Evolutionary conservation across 2,888 invertebrate species (phyloP), one percentile per base, ranked within the genome.

Genomic region (Euplagia quadripunctaria): DNA sequence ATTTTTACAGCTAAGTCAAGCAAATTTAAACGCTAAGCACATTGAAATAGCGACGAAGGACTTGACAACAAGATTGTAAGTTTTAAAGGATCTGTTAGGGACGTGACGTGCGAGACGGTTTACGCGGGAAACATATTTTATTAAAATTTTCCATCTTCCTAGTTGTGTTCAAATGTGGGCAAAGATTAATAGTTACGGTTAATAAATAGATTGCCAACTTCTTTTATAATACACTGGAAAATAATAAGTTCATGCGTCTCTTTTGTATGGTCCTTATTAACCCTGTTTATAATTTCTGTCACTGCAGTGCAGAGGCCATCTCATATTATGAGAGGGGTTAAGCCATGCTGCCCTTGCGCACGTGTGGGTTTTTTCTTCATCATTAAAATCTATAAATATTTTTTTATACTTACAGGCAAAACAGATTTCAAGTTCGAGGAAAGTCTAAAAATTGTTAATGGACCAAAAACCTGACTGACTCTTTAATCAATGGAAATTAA

Each of bases 61-160:
- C 58, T 67, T 68, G 70, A 70, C 49, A 66, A 68, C 75, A 80
- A 80, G 78, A 81, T 86, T 80, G 82, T 81, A 86, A 88, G 88
- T 88, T 89, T 89, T 91, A 88, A 88, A 86, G 88, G 89, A 89
- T 90, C 87, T 87, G 90, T 89, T 87, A 86, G 87, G 85, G 89
- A 90, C 90, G 91, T 91, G 91, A 91, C 89, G 90, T 86, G 79
- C 79, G 81, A 82, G 88, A 89, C 87, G 87, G 89, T 91, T 91
- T 91, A 88, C 89, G 89, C 90, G 89, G 86, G 88, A 87, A 92
- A 93, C 90, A 92, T 93, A 92, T 92, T 93, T 93, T 93, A 93
- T 92, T 93, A 92, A 92, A 93, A 93, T 91, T 93, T 93, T 92
- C 92, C 91, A 91, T 92, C 90, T 92, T 85, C 87, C 85, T 86